Evolutionary conservation across 2,113 vertebrate genomes (phyloP), one percentile per base, ranked within the genome.

Genomic region (Pithys albifrons): DNA sequence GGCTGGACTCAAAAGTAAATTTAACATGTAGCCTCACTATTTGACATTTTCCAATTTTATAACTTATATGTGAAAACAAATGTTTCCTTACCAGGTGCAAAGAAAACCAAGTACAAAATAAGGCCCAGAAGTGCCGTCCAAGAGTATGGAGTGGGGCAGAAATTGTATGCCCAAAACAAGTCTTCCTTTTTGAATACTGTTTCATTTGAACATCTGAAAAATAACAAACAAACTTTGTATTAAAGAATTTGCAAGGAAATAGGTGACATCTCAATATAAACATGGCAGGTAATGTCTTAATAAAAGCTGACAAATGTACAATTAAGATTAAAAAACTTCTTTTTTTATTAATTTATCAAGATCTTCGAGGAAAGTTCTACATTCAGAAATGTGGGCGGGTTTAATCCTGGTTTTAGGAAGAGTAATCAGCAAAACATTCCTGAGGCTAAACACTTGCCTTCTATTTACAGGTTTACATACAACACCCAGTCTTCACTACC

Each of bases 151-250:
- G 99, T 99, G 73, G 99, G 99, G 43, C 99, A 99, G 98, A 99
- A 99, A 96, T 99, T 99, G 95, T 99, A 99, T 41, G 99, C 99
- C 99, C 99, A 99, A 95, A 98, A 98, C 57, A 97, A 96, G 29
- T 98, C 98, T 85, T 98, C 98, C 76, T 93, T 98, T 97, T 98
- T 98, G 95, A 98, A 97, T 79, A 95, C 89, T 13, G 98, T 99
- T 94, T 98, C 98, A 96, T 99, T 99, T 74, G 98, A 98, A 95
- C 99, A 99, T 83, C 99, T 99, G 96, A 93, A 98, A 97, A 97
- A 96, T 22, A 95, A 96, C 15, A 93, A 88, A 41, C 65, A 67
- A 39, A 48, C 18, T 33, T 62, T 41, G 12, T 31, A 80, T 91
- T 85, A 89, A 87, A n/a, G 54, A 82, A 72, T 85, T 82, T 89